Conservation (phyloP, 2,797 vertebrate genomes). For the Tinamus major region DNA sequence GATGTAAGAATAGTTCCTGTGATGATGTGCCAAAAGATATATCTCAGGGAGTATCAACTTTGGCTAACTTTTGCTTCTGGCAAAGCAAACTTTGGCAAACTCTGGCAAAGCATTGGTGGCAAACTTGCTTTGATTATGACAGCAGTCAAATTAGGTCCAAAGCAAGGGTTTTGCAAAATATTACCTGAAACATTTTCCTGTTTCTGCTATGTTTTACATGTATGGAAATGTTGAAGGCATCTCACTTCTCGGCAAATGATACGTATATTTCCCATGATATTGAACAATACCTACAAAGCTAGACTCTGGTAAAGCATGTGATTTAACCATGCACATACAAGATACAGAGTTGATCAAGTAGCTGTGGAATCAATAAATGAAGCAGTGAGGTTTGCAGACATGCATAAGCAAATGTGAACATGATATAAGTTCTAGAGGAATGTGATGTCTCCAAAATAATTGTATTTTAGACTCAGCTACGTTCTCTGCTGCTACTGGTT, state of each 20-base stretch:
- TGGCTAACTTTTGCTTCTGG: not conserved
- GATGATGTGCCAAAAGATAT: not conserved
- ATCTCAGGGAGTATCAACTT: not conserved
- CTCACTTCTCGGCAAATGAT: not conserved
- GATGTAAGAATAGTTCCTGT: not conserved
- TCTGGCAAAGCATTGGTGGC: too few relatives aligned
- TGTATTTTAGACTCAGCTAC: not conserved
- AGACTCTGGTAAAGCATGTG: not conserved
- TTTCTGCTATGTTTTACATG: not conserved
- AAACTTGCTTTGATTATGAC: not conserved
- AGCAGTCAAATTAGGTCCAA: not conserved
- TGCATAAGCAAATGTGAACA: not conserved
- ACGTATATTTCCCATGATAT: not conserved
- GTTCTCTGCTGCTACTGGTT: not conserved
- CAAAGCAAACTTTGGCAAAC: too few relatives aligned
- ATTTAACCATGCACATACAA: rapidly evolving
- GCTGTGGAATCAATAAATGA: not conserved
- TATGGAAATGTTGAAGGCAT: not conserved
- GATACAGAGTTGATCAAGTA: not conserved
- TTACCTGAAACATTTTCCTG: not conserved
- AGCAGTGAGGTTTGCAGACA: not conserved
- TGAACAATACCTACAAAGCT: not conserved
- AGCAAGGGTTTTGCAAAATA: not conserved
- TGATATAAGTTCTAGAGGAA: not conserved
- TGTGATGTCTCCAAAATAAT: not conserved